Evolutionary conservation across 1,140 invertebrate genomes (phyloP).

Genomic region (Bicyclus anynana): DNA sequence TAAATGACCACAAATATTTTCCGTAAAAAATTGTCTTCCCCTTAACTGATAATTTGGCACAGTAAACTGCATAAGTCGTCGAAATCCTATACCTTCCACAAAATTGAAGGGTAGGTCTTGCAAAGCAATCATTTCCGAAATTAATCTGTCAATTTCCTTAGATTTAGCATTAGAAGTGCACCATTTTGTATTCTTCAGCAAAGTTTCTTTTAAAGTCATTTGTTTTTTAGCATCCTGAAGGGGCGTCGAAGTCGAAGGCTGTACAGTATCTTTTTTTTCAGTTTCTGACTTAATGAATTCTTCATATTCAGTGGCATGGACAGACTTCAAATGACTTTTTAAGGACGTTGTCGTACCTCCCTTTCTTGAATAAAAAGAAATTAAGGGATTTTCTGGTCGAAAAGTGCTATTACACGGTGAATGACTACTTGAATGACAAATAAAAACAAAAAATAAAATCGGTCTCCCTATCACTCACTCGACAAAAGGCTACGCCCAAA

Average conservation of each 20-base stretch:
- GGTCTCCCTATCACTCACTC: too few species aligned
- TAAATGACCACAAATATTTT: background rate
- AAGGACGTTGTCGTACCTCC: too few species aligned
- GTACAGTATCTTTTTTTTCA: too few species aligned
- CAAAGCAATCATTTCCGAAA: constrained; percentile 6
- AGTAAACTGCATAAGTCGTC: constrained; percentile 1
- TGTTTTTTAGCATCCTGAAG: background rate
- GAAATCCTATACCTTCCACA: constrained; percentile 9
- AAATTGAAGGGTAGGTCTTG: constrained; percentile 7
- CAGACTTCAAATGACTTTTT: too few species aligned
- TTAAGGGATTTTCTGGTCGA: too few species aligned
- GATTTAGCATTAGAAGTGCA: background rate
- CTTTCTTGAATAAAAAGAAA: too few species aligned
- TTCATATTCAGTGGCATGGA: too few species aligned
- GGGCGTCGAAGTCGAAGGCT: background rate
- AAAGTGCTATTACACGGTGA: too few species aligned
- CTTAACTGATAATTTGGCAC: constrained; percentile 1
- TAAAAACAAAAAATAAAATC: too few species aligned
- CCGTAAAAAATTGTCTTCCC: background rate
- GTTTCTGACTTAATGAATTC: too few species aligned
- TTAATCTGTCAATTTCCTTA: constrained; percentile 1
- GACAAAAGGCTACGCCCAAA: too few species aligned
- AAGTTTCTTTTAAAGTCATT: background rate
- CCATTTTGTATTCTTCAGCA: background rate
- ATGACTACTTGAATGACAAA: too few species aligned